Evolutionary conservation across 2,113 vertebrate species (phyloP), one percentile per base, ranked within the genome.

Genomic region (Grammomys surdaster): DNA sequence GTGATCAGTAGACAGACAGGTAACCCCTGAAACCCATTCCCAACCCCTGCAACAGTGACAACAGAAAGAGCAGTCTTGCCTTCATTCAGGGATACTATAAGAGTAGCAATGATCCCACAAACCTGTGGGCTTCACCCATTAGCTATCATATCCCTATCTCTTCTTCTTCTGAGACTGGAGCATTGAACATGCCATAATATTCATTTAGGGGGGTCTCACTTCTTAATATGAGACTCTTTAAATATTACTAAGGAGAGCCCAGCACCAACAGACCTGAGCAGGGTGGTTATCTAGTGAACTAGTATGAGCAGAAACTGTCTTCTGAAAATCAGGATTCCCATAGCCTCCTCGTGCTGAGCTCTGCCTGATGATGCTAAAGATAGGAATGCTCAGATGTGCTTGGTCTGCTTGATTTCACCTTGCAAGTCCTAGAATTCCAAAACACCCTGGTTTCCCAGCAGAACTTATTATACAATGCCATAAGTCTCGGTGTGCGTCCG

Each of bases 101-200:
- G 51, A 40, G 5, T 46, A 54, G 24, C 24, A 86, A 24, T 14
- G 46, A 24, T 22, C 16, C 46, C 20, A n/a, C 8, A 28, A 22
- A 70, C 11, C 63, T 7, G 7, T 70, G 65, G 87, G 43, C 43
- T 86, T 76, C 56, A 36, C 31, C 91, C 36, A 54, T 43, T 33
- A 58, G 16, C 63, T 33, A 5, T 54, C 17, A 11, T 73, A 43
- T 14, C 40, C 75, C 75, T 86, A 43, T 10, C 43, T 13, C 51
- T 82, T 90, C 90, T 84, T 54, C 90, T 84, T 54, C 69, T 70
- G 36, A 91, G 65, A 88, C 65, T 70, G 67, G 7, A 77, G 16
- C 33, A 3, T 54, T 72, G 28, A 14, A 86, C 67, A 85, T 51
- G 72, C 86, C 54, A 20, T 70, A 33, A n/a, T 51, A 17, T 54